These are phyloP conservation scores for Arremon aurantiirostris DNA, from an alignment of 2,797 vertebrate genomes.

Conservation along the genomic window DNA sequence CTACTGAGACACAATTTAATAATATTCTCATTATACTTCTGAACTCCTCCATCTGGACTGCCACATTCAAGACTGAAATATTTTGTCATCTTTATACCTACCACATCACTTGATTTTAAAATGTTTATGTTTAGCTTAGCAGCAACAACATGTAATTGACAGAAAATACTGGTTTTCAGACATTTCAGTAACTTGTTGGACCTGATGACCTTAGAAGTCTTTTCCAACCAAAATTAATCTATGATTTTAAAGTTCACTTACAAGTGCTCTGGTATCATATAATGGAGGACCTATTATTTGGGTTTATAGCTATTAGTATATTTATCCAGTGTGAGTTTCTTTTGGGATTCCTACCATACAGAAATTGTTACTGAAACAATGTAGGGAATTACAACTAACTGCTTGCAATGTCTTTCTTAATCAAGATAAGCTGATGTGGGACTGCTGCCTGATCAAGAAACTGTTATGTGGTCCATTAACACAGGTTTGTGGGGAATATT, in stretches of 20 bases:
- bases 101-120: not conserved
- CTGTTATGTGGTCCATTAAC: not conserved
- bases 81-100: not conserved
- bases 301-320: not conserved
- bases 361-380: not conserved
- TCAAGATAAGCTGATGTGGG: fast-evolving
- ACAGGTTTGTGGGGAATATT: not conserved
- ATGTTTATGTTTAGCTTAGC: not conserved
- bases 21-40: not conserved
- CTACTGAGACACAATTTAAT: not conserved
- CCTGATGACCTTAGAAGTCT: not conserved
- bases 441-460: not conserved
- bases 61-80: not conserved
- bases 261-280: not conserved
- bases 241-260: not conserved
- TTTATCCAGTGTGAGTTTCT: not conserved
- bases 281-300: not conserved
- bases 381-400: not conserved
- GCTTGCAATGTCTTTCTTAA: not conserved
- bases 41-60: not conserved
- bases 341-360: not conserved
- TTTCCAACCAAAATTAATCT: not conserved
- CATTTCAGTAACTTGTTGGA: not conserved
- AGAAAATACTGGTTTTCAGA: not conserved
- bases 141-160: not conserved